Conservation (phyloP, 2,113 vertebrate species). For the Malurus alboscapulatus region DNA sequence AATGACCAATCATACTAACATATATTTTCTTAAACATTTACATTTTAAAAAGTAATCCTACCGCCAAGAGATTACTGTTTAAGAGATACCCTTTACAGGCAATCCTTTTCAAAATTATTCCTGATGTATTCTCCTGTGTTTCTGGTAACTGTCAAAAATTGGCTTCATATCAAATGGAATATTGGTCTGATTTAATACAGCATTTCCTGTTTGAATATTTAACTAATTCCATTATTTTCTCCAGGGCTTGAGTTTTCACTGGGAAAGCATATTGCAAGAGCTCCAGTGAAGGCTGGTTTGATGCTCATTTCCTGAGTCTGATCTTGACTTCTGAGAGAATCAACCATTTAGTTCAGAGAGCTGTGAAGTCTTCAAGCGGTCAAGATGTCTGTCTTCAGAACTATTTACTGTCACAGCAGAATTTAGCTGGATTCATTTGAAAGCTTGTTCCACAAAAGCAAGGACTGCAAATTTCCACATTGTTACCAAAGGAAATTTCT, state of each 20-base stretch:
- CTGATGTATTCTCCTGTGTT: background rate
- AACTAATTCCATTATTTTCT: slow-evolving; percentile 38
- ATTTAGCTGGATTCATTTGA: background rate
- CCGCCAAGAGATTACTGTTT: background rate
- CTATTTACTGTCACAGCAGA: background rate
- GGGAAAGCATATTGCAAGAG: background rate
- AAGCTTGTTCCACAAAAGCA: background rate
- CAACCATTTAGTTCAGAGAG: background rate
- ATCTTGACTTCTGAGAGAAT: background rate
- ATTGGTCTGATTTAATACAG: background rate
- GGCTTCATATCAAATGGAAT: background rate
- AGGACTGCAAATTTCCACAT: background rate
- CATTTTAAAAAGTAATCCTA: background rate
- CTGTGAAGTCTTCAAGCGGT: background rate
- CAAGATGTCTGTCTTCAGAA: background rate
- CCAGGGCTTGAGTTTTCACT: slow-evolving; percentile 7
- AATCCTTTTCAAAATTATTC: background rate
- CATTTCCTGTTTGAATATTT: slow-evolving; percentile 48
- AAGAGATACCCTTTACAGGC: background rate
- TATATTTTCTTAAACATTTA: background rate
- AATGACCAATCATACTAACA: background rate
- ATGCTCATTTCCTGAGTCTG: slow-evolving; percentile 14
- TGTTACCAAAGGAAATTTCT: background rate
- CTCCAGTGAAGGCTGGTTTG: background rate
- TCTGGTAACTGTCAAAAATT: slow-evolving; percentile 20